Percentiles rank a stretch among this genome's conserved stretches.
Conservation (phyloP, 2,113 vertebrate genomes). For the Microcebus lehilahytsara region DNA sequence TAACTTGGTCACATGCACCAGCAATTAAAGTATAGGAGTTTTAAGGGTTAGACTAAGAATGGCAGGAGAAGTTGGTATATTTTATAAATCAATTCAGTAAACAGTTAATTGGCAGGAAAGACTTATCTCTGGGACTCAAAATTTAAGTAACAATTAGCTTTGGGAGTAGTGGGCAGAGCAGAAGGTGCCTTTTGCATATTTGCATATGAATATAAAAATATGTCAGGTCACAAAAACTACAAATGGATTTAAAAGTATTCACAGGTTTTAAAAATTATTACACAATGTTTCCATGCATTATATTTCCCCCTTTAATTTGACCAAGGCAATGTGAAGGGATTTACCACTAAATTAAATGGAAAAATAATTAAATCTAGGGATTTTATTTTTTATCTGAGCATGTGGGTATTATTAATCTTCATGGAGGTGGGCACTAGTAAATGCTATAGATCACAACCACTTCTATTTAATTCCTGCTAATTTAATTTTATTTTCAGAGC, state of each 20-base stretch:
- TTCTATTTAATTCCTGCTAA: constrained; percentile 55
- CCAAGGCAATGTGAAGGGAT: background rate
- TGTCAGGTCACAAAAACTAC: background rate
- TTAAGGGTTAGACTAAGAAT: background rate
- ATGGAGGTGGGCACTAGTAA: background rate
- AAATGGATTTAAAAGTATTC: background rate
- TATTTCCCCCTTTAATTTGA: background rate
- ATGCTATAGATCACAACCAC: constrained; percentile 33
- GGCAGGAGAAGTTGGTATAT: background rate
- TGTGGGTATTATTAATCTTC: constrained; percentile 38
- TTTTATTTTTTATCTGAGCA: background rate
- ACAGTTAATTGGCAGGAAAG: background rate
- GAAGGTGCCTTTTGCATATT: background rate
- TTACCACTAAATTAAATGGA: background rate
- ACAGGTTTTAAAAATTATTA: background rate
- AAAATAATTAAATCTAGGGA: background rate
- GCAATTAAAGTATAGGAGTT: background rate
- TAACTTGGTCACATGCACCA: background rate
- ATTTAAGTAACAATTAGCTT: background rate
- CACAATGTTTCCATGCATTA: background rate
- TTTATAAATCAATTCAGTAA: constrained; percentile 34
- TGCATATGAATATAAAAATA: background rate
- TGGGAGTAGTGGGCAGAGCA: background rate
- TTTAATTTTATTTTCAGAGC: constrained; percentile 55
- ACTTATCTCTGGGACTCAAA: background rate